These are phyloP conservation scores for Ptychoptera albimana DNA, from an alignment of 2,888 invertebrate species.

Conservation along the genomic window DNA sequence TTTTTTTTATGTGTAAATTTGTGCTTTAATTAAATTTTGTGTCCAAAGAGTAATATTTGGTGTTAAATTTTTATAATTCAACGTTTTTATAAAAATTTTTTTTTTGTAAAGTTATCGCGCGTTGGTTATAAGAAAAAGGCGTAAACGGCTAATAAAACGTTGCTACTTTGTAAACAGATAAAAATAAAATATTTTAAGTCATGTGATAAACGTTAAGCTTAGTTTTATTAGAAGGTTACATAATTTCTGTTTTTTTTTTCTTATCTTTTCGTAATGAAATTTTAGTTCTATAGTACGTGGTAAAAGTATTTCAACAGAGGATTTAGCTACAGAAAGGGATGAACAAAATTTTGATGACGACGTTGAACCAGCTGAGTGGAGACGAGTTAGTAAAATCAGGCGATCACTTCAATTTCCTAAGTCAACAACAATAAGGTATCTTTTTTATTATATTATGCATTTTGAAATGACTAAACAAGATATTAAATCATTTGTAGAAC, in stretches of 20 bases:
- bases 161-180: too few species aligned
- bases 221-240: too few species aligned
- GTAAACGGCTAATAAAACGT: too few species aligned
- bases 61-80: too few species aligned
- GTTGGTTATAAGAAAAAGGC: too few species aligned
- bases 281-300: conserved; percentile 16
- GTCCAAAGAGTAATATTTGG: too few species aligned
- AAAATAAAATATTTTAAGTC: too few species aligned
- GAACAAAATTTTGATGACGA: conserved; percentile 23
- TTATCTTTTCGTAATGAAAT: conserved; percentile 1
- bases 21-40: neutral
- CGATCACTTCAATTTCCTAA: conserved; percentile 52
- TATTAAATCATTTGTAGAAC: conserved; percentile 5
- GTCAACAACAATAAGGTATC: conserved; percentile 13
- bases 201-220: too few species aligned
- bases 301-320: conserved; percentile 35
- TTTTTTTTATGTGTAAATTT: neutral
- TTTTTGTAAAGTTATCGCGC: too few species aligned
- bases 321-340: conserved; percentile 27
- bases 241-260: neutral
- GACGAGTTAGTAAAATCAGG: conserved; percentile 44
- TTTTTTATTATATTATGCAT: neutral
- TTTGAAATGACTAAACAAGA: neutral
- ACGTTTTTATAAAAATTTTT: too few species aligned
- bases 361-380: conserved; percentile 44